phyloP scores from a whole-genome alignment of 2,797 vertebrate genomes.

The Sciaenops ocellatus region DNA sequence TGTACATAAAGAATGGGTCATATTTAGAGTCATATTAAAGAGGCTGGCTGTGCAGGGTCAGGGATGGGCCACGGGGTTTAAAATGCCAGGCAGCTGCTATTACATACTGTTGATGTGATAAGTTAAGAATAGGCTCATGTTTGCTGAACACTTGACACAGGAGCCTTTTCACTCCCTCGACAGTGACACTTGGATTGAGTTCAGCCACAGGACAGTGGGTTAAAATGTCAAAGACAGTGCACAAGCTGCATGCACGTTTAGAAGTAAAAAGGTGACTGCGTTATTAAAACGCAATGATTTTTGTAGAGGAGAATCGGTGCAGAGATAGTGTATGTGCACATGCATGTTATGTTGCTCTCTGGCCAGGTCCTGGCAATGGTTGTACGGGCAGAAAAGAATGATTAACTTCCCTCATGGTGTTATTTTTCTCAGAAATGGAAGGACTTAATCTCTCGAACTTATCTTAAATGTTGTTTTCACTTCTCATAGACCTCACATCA shows the following conservation, averaged over 20 bases:
- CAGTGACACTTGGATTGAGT: conserved; percentile 69
- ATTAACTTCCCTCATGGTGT: conserved; percentile 67
- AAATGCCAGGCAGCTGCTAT: conserved; percentile 82
- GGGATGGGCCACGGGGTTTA: conserved; percentile 76
- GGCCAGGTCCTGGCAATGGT: conserved; percentile 40
- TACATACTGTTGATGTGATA: conserved; percentile 82
- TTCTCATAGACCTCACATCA: conserved; percentile 52
- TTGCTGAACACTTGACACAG: conserved; percentile 83
- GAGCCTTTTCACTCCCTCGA: conserved; percentile 77
- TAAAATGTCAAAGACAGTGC: conserved; percentile 61
- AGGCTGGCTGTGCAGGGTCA: conserved; percentile 76
- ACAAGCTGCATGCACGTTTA: conserved; percentile 12
- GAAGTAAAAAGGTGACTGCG: conserved; percentile 1
- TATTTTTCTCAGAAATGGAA: conserved; percentile 57
- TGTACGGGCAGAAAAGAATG: conserved; percentile 57
- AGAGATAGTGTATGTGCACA: neutral
- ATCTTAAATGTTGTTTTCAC: conserved; percentile 60
- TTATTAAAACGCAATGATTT: neutral
- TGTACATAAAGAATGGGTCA: conserved; percentile 81
- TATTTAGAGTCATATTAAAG: conserved; percentile 80
- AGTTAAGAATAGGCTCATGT: conserved; percentile 83
- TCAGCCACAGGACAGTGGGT: conserved; percentile 73
- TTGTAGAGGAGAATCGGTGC: neutral
- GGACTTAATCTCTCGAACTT: conserved; percentile 43
- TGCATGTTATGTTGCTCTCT: conserved; percentile 21